These are phyloP conservation scores for Brachionus koreanus DNA, from an alignment of 1,140 invertebrate genomes.

Conservation along the genomic window DNA sequence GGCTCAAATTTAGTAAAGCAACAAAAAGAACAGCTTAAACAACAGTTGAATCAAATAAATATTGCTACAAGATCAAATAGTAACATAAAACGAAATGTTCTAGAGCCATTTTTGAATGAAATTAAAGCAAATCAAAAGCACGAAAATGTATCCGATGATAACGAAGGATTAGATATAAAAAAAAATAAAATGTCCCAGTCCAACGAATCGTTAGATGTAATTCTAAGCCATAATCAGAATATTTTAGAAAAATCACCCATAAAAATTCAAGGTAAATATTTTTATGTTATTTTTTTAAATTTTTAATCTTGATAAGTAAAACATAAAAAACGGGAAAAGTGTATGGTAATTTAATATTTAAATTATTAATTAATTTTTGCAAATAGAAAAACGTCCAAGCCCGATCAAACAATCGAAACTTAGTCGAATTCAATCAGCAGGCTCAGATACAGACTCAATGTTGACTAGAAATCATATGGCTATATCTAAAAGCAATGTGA, in stretches of 20 bases:
- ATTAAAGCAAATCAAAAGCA: not conserved
- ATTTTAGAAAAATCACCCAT: slow-evolving; percentile 7
- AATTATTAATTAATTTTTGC: not conserved
- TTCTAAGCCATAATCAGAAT: not conserved
- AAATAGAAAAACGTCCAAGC: not conserved
- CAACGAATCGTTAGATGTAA: not conserved
- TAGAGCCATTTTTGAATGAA: slow-evolving; percentile 5
- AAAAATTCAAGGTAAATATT: slow-evolving; percentile 1
- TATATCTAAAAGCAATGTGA: not conserved
- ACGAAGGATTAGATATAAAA: not conserved
- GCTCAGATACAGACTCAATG: slow-evolving; percentile 36
- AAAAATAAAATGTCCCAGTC: slow-evolving; percentile 16
- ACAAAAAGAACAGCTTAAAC: slow-evolving; percentile 23
- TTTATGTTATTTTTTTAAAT: not conserved
- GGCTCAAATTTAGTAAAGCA: slow-evolving; percentile 17
- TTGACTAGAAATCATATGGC: not conserved
- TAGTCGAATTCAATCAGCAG: slow-evolving; percentile 11
- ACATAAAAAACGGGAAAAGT: not conserved
- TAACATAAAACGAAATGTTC: not conserved
- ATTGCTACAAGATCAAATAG: not conserved
- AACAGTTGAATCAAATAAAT: slow-evolving; percentile 10
- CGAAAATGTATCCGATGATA: slow-evolving; percentile 1
- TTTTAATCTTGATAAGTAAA: not conserved
- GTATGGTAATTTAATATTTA: not conserved
- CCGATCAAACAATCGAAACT: slow-evolving; percentile 18